Evolutionary conservation across 2,113 vertebrate genomes (phyloP).

Genomic region (Dromaius novaehollandiae): DNA sequence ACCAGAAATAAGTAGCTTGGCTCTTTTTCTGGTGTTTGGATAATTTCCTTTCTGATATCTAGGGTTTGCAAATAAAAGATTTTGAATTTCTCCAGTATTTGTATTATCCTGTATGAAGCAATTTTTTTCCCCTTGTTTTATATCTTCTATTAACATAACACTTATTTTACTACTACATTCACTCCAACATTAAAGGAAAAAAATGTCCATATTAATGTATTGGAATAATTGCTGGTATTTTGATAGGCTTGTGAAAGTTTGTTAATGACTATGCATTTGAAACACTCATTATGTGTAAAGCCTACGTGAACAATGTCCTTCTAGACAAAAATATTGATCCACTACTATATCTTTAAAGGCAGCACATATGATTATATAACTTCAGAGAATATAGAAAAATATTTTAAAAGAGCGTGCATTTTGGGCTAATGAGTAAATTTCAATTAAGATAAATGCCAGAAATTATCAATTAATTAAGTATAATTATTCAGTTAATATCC

Average conservation of each 20-base stretch:
- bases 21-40: background rate
- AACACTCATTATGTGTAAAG: background rate
- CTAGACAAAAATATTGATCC: background rate
- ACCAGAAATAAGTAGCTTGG: background rate
- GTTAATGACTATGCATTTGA: constrained; percentile 17
- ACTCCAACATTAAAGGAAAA: background rate
- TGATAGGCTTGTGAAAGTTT: constrained; percentile 17
- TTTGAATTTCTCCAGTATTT: background rate
- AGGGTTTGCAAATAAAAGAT: background rate
- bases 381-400: background rate
- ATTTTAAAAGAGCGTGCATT: background rate
- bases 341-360: background rate
- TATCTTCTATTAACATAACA: background rate
- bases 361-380: background rate
- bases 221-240: constrained; percentile 30
- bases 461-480: background rate
- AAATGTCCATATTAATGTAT: background rate
- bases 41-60: background rate
- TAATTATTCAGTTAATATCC: background rate
- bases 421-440: background rate
- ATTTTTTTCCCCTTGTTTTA: background rate
- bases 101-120: background rate
- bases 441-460: background rate
- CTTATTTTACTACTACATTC: background rate
- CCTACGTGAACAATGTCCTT: background rate